Base-by-base conservation (phyloP, 1,140 invertebrate genomes). In the Atopsyche davidsoni region DNA sequence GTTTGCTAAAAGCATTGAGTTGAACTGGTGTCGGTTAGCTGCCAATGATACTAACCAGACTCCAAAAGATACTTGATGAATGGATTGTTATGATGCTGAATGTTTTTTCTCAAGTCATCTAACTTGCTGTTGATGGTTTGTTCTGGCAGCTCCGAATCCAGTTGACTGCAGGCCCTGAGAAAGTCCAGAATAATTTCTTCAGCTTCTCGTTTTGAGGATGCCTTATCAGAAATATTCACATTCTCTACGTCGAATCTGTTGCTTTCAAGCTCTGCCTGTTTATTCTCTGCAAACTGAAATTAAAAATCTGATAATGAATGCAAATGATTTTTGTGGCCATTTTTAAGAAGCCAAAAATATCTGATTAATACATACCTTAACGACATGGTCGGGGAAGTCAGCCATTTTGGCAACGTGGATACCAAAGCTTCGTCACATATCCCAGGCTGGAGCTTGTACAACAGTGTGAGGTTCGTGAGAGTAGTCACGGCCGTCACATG, bases 351-450 rank as follows among this genome's bases (percentile, higher is more conserved):
- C 31, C 25, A 13, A 39, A 46, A 46, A 28, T 24, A 10, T 34
- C 25, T 23, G 7, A 23, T 21, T 19, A n/a, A n/a, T n/a, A n/a
- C n/a, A 40, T 68, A 80, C 81, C 66, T 85, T 66, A 42, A 91
- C 75, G 13, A 90, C 80, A 60, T 80, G 72, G 35, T 80, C 68
- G 0, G 94, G 92, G 60, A 98, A 89, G 56, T 87, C 82, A 1
- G 89, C 92, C 61, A 97, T 74, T 65, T 87, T 82, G 1, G 96
- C 95, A 21, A 98, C 92, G 68, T 98, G 90, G 56, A 98, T 85
- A 6, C 96, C 96, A 75, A 97, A 96, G 64, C 94, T 98, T 66
- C 89, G 86, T 94, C 87, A 65, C 93, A 96, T 1, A 89, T 78
- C 2, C 95, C 95, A 48, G 80, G 78, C 53, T 76, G 73, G 1